Evolutionary conservation across 2,797 vertebrate species (phyloP), one percentile per base, ranked within the genome.

Genomic region (Rachycentron canadum): DNA sequence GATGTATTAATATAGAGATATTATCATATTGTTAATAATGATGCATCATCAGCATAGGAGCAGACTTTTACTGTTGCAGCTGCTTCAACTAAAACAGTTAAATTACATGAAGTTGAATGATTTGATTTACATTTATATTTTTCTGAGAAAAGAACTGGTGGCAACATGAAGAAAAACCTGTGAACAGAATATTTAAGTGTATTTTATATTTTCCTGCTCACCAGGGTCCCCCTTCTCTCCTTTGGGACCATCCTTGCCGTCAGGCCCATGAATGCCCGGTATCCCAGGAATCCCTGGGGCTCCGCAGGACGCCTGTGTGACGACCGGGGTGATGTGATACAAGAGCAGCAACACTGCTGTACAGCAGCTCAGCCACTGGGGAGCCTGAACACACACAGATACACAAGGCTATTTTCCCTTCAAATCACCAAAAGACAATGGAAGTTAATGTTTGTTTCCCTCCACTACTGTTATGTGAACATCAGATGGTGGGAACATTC

Each of bases 141-240:
- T 2, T 26, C 23, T 40, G 9, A 60, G 53, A 40, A 17, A 26
- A 30, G 23, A 70, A 50, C 59, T 41, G 4, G 11, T 53, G 23
- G 25, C 28, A 28, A 72, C 38, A 26, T 38, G 30, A 41, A 41
- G 40, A 16, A 17, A 17, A 17, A 41, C 14, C n/a, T n/a, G 14
- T 60, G 21, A 28, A 40, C 4, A 34, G 4, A 34, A 45, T 0
- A 9, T 36, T 9, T 17, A 2, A 49, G 59, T 32, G 45, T 45
- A 41, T 58, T 13, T 32, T 19, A 52, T 16, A 38, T 69, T 2
- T 38, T 57, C 0, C 0, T 40, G 47, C 79, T 88, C 70, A 94
- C 93, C 93, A 1, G 76, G 62, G 41, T 93, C 91, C 60, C 93
- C 93, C 14, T 69, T 86, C 6, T 65, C 73, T 69, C 93, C 93